phyloP scores from a whole-genome alignment of 2,113 vertebrate species.

The Hippopotamus amphibius region DNA sequence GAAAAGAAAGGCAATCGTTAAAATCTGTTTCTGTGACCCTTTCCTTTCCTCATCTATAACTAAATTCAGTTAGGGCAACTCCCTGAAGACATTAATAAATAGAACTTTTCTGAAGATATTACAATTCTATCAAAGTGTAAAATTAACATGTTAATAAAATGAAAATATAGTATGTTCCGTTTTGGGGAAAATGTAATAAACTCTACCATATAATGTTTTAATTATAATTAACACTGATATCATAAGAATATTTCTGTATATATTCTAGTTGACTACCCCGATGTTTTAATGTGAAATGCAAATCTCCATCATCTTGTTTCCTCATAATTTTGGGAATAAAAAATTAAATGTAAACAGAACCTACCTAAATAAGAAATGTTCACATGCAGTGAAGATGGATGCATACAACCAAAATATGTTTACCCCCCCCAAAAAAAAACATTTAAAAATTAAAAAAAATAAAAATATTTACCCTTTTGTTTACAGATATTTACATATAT shows the following conservation, averaged over 20 bases:
- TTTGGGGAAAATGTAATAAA: background rate
- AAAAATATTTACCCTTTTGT: slow-evolving; percentile 9
- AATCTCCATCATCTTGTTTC: slow-evolving; percentile 89
- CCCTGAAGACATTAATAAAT: background rate
- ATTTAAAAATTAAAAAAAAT: no score
- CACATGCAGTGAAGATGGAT: slow-evolving; percentile 82
- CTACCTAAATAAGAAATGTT: slow-evolving; percentile 86
- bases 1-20: background rate
- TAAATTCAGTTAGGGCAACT: background rate
- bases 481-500: background rate
- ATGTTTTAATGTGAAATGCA: slow-evolving; percentile 89
- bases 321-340: slow-evolving; percentile 85
- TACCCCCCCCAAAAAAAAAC: background rate
- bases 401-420: slow-evolving; percentile 69
- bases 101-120: background rate
- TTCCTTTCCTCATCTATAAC: background rate
- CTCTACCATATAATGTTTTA: background rate
- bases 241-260: slow-evolving; percentile 86
- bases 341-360: slow-evolving; percentile 85
- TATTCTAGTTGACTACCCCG: slow-evolving; percentile 88
- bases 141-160: background rate
- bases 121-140: background rate
- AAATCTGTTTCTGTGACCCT: background rate
- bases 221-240: slow-evolving; percentile 69
- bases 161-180: background rate